A percentile compares a stretch with the other conserved stretches of the same genome.
phyloP scores from a whole-genome alignment of 1,140 invertebrate species.

The Gyrodactylus bullatarudis region DNA sequence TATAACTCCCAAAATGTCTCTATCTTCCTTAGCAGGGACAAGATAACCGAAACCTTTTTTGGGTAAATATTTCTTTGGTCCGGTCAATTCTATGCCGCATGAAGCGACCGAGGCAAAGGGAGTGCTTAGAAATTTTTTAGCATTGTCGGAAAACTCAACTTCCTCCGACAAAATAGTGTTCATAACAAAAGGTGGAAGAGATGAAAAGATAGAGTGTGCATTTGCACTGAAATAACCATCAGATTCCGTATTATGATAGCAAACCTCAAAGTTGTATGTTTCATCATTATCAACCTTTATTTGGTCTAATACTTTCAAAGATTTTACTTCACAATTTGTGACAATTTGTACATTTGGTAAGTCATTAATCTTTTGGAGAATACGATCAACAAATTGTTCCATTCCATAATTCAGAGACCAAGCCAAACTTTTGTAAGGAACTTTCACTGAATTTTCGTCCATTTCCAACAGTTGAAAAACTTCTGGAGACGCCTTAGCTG shows the following conservation, averaged over 20 bases:
- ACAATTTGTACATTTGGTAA: neutral
- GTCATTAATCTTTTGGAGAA: neutral
- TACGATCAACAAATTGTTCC: neutral
- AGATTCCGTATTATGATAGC: neutral
- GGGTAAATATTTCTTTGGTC: neutral
- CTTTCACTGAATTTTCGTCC: neutral
- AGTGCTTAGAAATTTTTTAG: neutral
- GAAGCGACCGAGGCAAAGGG: neutral
- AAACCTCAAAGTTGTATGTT: neutral
- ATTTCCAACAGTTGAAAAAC: neutral
- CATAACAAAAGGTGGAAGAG: neutral
- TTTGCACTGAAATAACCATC: neutral
- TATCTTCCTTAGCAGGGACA: neutral
- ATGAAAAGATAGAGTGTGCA: neutral
- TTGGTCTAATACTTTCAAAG: no score
- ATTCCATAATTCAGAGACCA: neutral
- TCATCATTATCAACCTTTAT: neutral
- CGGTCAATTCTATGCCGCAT: neutral
- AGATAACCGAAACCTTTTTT: neutral
- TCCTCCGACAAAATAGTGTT: neutral
- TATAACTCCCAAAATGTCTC: neutral
- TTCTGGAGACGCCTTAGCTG: neutral
- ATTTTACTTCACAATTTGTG: neutral
- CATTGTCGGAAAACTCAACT: neutral
- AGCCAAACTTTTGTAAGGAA: neutral